phyloP scores from a whole-genome alignment of 2,888 invertebrate species.

The Psylliodes chrysocephalus region DNA sequence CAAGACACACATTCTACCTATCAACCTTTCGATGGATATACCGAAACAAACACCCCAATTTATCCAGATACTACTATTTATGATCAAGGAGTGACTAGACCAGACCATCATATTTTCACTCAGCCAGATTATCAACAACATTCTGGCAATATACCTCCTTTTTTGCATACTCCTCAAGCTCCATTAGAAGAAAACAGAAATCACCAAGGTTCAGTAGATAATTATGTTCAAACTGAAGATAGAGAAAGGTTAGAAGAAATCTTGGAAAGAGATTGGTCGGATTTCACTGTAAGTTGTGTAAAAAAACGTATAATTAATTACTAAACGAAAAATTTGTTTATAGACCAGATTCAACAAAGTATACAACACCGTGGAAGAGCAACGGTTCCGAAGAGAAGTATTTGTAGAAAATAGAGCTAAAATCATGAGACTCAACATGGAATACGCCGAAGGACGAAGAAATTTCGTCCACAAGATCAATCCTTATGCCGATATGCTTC shows the following conservation, averaged over 20 bases:
- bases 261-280: constrained; percentile 79
- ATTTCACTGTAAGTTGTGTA: constrained; percentile 73
- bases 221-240: too few species aligned
- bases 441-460: constrained; percentile 55
- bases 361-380: constrained; percentile 55
- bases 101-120: not conserved
- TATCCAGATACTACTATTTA: not conserved
- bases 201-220: too few species aligned
- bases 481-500: constrained; percentile 59
- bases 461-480: constrained; percentile 59
- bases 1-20: too few species aligned
- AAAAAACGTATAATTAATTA: not conserved
- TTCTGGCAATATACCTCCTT: too few species aligned
- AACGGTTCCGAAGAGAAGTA: constrained; percentile 56
- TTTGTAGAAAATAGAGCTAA: constrained; percentile 61
- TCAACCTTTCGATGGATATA: too few species aligned
- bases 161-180: too few species aligned
- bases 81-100: not conserved
- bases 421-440: constrained; percentile 58
- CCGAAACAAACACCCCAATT: not conserved
- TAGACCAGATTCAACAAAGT: constrained; percentile 55
- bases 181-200: too few species aligned
- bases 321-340: not conserved
- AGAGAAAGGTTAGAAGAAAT: constrained; percentile 66
- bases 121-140: not conserved